These are phyloP conservation scores for Cuniculus paca DNA, from an alignment of 2,797 vertebrate species.

Conservation along the genomic window DNA sequence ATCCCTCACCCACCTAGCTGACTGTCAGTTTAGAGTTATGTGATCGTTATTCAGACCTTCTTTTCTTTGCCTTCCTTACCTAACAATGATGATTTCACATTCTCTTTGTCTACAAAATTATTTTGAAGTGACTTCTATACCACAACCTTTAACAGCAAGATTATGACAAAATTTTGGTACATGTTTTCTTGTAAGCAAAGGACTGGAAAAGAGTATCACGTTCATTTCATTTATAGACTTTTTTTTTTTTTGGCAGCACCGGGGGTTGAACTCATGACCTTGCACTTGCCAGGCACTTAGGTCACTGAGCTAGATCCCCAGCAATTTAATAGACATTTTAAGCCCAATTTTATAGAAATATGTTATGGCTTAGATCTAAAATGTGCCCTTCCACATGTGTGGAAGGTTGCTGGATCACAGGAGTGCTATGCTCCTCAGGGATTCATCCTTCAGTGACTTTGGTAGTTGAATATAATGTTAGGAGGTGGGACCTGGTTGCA, in stretches of 20 bases:
- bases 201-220: neutral
- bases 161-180: neutral
- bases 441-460: neutral
- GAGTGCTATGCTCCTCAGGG: neutral
- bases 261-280: too few species aligned
- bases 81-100: neutral
- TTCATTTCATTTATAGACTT: slow-evolving; percentile 16
- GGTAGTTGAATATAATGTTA: neutral
- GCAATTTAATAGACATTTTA: too few species aligned
- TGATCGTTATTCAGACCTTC: neutral
- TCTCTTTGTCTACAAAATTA: neutral
- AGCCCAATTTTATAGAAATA: slow-evolving; percentile 8
- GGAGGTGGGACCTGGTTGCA: neutral
- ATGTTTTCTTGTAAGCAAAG: neutral
- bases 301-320: too few species aligned
- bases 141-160: neutral
- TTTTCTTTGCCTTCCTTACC: neutral
- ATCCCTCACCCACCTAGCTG: neutral
- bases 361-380: neutral
- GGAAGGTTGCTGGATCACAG: neutral
- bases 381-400: neutral
- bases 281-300: too few species aligned
- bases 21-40: neutral
- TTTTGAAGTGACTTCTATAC: slow-evolving; percentile 5
- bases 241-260: too few species aligned